A percentile compares a stretch with the other conserved stretches of the same genome.
Conservation (phyloP, 2,888 invertebrate species). For the Serripes groenlandicus region DNA sequence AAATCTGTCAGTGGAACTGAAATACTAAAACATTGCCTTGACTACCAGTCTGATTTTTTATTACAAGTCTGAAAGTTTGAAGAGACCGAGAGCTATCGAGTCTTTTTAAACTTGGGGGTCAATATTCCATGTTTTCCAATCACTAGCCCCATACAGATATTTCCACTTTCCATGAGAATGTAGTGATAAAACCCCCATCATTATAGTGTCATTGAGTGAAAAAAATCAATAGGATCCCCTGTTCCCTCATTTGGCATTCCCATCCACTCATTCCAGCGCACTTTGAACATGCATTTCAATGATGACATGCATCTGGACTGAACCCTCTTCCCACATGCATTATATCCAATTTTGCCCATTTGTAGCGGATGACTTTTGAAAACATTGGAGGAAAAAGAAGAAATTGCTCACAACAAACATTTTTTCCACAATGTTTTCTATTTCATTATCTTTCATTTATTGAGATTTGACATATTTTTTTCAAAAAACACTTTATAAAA, state of each 20-base stretch:
- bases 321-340: background rate
- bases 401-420: background rate
- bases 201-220: background rate
- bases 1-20: background rate
- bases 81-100: background rate
- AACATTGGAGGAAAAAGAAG: background rate
- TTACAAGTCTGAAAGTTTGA: background rate
- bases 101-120: background rate
- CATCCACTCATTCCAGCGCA: background rate
- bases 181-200: constrained; percentile 1
- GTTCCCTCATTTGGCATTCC: background rate
- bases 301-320: background rate
- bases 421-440: background rate
- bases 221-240: constrained; percentile 9
- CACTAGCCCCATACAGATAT: background rate
- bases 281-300: background rate
- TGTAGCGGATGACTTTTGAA: background rate
- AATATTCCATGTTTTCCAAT: background rate
- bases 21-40: background rate
- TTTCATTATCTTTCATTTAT: background rate
- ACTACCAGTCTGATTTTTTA: background rate
- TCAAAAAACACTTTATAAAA: background rate
- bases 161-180: background rate
- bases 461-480: background rate
- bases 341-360: background rate